phyloP scores from a whole-genome alignment of 1,140 invertebrate species.

The Calosoma granatense region DNA sequence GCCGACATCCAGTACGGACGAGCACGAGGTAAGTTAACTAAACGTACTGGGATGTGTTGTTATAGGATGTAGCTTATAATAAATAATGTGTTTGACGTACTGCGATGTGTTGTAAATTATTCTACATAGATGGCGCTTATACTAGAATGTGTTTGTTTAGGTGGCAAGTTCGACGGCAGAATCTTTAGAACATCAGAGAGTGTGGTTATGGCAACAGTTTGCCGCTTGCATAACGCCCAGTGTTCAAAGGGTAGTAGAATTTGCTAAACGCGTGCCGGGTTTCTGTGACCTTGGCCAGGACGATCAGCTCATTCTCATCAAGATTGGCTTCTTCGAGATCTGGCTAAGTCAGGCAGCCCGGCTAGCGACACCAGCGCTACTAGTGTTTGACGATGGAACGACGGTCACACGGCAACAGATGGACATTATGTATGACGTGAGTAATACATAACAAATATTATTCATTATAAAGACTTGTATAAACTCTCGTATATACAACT shows the following conservation, averaged over 20 bases:
- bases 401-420: slow-evolving; percentile 77
- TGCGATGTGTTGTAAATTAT: too few relatives aligned
- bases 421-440: slow-evolving; percentile 89
- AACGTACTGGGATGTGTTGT: too few relatives aligned
- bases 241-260: slow-evolving; percentile 87
- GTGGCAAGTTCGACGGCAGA: slow-evolving; percentile 57
- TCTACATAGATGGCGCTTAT: too few relatives aligned
- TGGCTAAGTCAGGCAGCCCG: slow-evolving; percentile 83
- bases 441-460: slow-evolving; percentile 30
- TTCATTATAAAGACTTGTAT: neutral
- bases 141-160: slow-evolving; percentile 40
- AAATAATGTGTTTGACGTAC: too few relatives aligned
- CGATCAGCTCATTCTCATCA: slow-evolving; percentile 89
- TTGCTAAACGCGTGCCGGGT: slow-evolving; percentile 84
- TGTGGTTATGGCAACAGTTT: slow-evolving; percentile 69
- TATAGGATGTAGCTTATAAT: too few relatives aligned
- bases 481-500: slow-evolving; percentile 1
- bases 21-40: slow-evolving; percentile 14
- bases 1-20: slow-evolving; percentile 33
- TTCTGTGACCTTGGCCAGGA: slow-evolving; percentile 82
- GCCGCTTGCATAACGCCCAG: slow-evolving; percentile 69
- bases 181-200: slow-evolving; percentile 53
- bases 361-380: slow-evolving; percentile 65
- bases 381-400: slow-evolving; percentile 90
- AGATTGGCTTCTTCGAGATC: slow-evolving; percentile 93